A percentile compares a stretch with the other conserved stretches of the same genome.
Conservation (phyloP, 2,888 invertebrate species). For the Ptychoptera contaminata region DNA sequence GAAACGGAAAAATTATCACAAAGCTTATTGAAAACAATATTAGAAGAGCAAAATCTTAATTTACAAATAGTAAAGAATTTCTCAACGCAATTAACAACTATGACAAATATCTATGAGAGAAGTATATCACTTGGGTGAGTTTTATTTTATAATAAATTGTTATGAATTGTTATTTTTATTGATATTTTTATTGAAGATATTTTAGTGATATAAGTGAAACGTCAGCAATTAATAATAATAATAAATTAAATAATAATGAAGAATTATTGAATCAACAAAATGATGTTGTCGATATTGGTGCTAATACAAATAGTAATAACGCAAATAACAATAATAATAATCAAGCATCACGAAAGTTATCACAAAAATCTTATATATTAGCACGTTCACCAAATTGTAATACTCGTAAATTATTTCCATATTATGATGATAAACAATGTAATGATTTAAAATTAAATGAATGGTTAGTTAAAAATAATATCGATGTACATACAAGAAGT, state of each 20-base stretch:
- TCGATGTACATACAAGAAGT: slow-evolving; percentile 50
- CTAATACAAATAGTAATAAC: neutral
- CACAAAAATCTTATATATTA: neutral
- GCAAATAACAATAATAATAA: slow-evolving; percentile 1
- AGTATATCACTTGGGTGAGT: slow-evolving; percentile 14
- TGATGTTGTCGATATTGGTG: neutral
- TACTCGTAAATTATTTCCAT: neutral
- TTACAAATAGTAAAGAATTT: slow-evolving; percentile 38
- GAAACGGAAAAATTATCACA: slow-evolving; percentile 64
- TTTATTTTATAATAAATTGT: neutral
- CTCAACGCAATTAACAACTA: slow-evolving; percentile 21
- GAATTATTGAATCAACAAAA: too few relatives aligned
- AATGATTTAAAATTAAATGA: slow-evolving; percentile 41
- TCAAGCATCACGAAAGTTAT: neutral
- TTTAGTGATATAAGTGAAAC: slow-evolving; percentile 12
- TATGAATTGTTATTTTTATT: neutral
- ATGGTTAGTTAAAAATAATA: slow-evolving; percentile 54
- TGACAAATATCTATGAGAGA: slow-evolving; percentile 10
- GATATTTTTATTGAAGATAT: slow-evolving; percentile 10
- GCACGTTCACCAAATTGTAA: neutral
- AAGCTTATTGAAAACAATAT: slow-evolving; percentile 45
- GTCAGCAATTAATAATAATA: neutral
- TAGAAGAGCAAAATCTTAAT: slow-evolving; percentile 53
- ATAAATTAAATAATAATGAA: too few relatives aligned
- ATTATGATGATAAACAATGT: slow-evolving; percentile 3